These are phyloP conservation scores for Porphyrio hochstetteri DNA, from an alignment of 2,113 vertebrate genomes.

Conservation along the genomic window DNA sequence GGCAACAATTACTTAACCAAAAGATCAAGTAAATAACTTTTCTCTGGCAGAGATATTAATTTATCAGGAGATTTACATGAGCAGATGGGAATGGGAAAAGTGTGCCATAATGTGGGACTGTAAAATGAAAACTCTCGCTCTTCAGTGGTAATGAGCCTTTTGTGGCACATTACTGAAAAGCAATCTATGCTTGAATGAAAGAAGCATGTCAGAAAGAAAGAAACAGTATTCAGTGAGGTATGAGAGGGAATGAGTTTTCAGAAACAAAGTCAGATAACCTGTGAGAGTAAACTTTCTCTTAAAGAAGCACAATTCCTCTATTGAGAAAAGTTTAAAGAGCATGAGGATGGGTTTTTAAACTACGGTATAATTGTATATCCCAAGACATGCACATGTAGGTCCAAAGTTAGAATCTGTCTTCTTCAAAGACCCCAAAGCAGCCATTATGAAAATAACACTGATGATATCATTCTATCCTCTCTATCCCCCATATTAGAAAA, in stretches of 20 bases:
- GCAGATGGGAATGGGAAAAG: slow-evolving; percentile 30
- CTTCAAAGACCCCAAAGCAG: background rate
- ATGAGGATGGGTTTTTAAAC: background rate
- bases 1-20: background rate
- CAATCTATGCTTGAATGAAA: background rate
- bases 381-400: background rate
- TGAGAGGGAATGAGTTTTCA: background rate
- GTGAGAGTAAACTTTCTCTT: background rate
- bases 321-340: background rate
- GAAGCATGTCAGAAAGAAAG: background rate
- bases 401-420: background rate
- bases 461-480: background rate
- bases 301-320: background rate
- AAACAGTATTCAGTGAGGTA: background rate
- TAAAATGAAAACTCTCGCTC: slow-evolving; percentile 32
- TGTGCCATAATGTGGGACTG: background rate
- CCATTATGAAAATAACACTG: background rate
- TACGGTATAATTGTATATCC: background rate
- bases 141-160: slow-evolving; percentile 45
- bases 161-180: slow-evolving; percentile 23
- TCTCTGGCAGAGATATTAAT: background rate
- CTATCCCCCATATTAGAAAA: background rate
- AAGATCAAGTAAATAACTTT: slow-evolving; percentile 24
- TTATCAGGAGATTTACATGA: slow-evolving; percentile 7
- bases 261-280: background rate